These are phyloP conservation scores for Apteryx mantelli DNA, from an alignment of 2,113 vertebrate species.

Conservation along the genomic window DNA sequence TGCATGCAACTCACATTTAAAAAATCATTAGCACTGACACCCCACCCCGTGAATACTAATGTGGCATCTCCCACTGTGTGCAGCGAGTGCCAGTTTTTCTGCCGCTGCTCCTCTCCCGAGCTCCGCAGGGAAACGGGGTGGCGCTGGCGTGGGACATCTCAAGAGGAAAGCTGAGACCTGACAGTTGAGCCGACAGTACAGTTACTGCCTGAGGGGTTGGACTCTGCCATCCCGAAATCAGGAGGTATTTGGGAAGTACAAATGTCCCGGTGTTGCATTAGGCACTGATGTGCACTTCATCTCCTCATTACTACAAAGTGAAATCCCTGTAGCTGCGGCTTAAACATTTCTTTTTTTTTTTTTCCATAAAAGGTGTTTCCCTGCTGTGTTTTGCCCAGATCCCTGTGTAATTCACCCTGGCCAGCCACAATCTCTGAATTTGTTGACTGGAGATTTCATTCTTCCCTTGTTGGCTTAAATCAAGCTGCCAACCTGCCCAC, in stretches of 20 bases:
- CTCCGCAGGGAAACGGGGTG: accelerated
- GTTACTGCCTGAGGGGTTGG: neutral
- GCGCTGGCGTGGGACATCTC: neutral
- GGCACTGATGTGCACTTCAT: neutral
- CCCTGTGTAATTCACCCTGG: neutral
- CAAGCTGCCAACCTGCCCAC: neutral
- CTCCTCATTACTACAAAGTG: neutral
- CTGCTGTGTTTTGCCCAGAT: accelerated
- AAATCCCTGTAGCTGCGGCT: neutral
- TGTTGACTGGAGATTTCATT: accelerated
- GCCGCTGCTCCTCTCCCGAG: neutral
- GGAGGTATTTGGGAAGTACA: neutral
- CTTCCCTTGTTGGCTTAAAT: neutral
- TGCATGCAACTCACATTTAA: neutral
- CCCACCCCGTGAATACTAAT: neutral
- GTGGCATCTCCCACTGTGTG: neutral
- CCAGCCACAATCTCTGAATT: neutral
- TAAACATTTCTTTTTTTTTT: neutral
- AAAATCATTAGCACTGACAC: neutral
- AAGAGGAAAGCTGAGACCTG: neutral
- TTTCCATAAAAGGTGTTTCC: neutral
- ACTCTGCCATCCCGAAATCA: neutral
- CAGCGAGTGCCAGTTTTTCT: neutral
- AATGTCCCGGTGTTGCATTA: neutral
- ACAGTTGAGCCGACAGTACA: neutral